phyloP scores from a whole-genome alignment of 2,113 vertebrate genomes.

The Syngnathoides biaculeatus region DNA sequence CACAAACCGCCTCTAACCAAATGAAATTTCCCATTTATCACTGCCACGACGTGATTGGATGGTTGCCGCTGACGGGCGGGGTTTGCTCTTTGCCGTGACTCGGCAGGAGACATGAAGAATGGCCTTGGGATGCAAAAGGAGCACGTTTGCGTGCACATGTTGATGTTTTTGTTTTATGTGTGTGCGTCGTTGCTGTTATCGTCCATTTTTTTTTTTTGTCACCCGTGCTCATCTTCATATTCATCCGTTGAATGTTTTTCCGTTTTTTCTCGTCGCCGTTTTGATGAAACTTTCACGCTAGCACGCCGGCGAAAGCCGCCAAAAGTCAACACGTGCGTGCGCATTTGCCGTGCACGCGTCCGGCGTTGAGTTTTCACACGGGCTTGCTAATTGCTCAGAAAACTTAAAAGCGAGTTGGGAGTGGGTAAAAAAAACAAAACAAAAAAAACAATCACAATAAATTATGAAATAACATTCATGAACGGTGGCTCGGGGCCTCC shows the following conservation, averaged over 20 bases:
- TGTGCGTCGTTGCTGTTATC: background rate
- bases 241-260: background rate
- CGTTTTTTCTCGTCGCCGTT: background rate
- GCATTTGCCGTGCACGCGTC: no score
- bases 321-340: no score
- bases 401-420: no score
- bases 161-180: conserved; percentile 8
- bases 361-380: no score
- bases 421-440: no score
- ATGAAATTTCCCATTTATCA: background rate
- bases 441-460: no score
- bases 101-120: conserved; percentile 66
- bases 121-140: conserved; percentile 76
- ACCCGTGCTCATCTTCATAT: conserved; percentile 17
- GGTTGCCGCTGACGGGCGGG: conserved; percentile 5
- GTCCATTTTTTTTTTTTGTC: background rate
- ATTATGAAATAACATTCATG: no score
- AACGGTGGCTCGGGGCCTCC: no score
- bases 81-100: background rate
- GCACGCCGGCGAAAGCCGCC: no score
- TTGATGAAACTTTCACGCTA: background rate
- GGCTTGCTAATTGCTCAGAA: no score
- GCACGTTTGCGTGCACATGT: conserved; percentile 50
- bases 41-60: conserved; percentile 5
- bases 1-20: no score